A percentile compares a stretch with the other conserved stretches of the same genome.
phyloP scores from a whole-genome alignment of 2,113 vertebrate species.

The Oceanodroma tethys region DNA sequence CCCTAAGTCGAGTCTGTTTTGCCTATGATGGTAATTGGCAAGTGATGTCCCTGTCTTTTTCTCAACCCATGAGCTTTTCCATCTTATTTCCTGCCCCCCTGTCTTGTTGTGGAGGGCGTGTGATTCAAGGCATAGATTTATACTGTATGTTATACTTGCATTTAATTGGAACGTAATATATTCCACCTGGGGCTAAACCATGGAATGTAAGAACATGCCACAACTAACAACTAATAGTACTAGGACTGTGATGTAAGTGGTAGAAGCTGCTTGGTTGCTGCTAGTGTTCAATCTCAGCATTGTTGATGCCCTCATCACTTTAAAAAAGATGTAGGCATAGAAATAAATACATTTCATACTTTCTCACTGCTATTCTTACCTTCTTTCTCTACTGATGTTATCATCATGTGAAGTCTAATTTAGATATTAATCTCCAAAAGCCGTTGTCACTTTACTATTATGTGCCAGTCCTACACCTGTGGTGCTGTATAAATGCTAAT shows the following conservation, averaged over 20 bases:
- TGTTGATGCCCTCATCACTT: neutral
- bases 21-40: neutral
- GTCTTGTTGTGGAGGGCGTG: neutral
- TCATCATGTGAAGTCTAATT: constrained; percentile 18
- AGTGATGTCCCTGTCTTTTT: neutral
- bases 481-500: constrained; percentile 40
- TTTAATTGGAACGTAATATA: neutral
- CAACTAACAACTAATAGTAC: neutral
- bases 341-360: neutral
- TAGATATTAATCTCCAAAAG: neutral
- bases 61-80: neutral
- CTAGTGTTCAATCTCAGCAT: neutral
- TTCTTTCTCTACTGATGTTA: neutral
- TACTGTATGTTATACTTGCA: neutral
- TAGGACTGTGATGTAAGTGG: neutral
- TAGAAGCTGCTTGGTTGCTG: neutral
- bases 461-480: constrained; percentile 35
- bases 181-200: neutral
- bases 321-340: neutral
- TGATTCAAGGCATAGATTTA: neutral
- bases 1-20: neutral
- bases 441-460: constrained; percentile 41
- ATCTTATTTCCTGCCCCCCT: neutral
- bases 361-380: neutral
- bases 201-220: neutral